Conservation (phyloP, 2,113 vertebrate genomes). For the Thunnus maccoyii region DNA sequence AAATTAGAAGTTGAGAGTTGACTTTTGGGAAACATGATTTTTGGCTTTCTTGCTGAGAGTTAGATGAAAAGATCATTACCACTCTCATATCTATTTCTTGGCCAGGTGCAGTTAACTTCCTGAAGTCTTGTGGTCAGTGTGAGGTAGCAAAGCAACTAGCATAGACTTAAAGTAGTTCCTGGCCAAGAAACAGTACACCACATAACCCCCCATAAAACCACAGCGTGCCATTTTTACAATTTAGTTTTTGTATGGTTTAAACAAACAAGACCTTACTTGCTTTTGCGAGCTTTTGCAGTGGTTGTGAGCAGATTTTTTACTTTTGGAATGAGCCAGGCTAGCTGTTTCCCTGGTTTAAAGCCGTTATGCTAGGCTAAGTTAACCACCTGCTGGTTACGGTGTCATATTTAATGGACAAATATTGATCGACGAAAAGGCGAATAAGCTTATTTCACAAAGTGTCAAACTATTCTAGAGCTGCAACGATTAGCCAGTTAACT, state of each 20-base stretch:
- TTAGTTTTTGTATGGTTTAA: background rate
- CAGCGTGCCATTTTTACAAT: background rate
- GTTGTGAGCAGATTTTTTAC: background rate
- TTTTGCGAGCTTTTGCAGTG: background rate
- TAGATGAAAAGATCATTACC: constrained; percentile 10
- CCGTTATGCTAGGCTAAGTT: background rate
- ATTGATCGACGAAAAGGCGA: background rate
- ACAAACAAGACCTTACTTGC: background rate
- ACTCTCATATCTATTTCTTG: constrained; percentile 14
- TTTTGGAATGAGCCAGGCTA: background rate
- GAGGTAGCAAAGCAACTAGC: background rate
- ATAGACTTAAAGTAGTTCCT: constrained; percentile 1
- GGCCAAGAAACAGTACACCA: background rate
- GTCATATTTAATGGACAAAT: no score
- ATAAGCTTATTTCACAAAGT: background rate
- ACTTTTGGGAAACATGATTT: background rate
- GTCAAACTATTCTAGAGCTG: background rate
- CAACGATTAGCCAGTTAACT: no score
- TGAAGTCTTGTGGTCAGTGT: background rate
- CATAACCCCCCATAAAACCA: background rate
- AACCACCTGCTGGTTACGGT: no score
- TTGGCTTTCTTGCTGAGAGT: background rate
- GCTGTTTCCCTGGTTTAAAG: background rate
- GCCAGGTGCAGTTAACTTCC: background rate
- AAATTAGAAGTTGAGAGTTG: constrained; percentile 3